Percentiles rank a stretch among this genome's conserved stretches.
Conservation (phyloP, 2,888 invertebrate species). For the Deilephila elpenor region DNA sequence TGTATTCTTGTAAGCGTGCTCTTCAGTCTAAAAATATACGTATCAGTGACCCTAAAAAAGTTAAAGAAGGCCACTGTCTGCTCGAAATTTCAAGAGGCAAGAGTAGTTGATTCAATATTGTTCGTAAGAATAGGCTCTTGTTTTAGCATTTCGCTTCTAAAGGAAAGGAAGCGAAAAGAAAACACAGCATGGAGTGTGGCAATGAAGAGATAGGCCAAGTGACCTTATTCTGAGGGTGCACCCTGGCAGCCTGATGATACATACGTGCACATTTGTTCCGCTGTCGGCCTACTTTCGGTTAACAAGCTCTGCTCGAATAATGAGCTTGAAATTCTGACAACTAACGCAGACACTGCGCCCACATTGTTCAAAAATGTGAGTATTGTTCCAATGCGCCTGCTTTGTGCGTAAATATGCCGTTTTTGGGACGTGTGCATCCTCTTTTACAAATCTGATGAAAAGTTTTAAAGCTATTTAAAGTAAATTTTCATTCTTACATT, state of each 20-base stretch:
- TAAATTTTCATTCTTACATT: too few species aligned
- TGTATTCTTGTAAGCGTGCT: not conserved
- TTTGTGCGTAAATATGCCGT: not conserved
- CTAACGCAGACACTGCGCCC: slow-evolving; percentile 1
- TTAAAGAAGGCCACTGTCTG: not conserved
- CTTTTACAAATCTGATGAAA: not conserved
- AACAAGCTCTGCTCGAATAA: slow-evolving; percentile 24
- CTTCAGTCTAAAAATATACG: not conserved
- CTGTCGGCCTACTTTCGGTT: slow-evolving; percentile 18
- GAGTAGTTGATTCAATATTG: not conserved
- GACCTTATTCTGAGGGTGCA: slow-evolving; percentile 13
- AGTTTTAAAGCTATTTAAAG: too few species aligned
- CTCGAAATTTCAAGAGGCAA: not conserved
- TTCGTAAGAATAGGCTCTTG: not conserved
- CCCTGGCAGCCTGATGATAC: slow-evolving; percentile 2
- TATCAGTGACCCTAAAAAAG: not conserved
- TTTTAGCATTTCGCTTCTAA: not conserved
- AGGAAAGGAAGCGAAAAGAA: not conserved
- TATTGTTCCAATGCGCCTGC: not conserved
- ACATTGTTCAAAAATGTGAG: not conserved
- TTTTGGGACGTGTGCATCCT: not conserved
- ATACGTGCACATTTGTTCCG: not conserved
- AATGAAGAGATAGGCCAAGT: slow-evolving; percentile 2
- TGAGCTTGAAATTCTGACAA: slow-evolving; percentile 15
- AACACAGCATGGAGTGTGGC: not conserved